Evolutionary conservation across 2,797 vertebrate species (phyloP), one percentile per base, ranked within the genome.

Genomic region (Falco novaeseelandiae): DNA sequence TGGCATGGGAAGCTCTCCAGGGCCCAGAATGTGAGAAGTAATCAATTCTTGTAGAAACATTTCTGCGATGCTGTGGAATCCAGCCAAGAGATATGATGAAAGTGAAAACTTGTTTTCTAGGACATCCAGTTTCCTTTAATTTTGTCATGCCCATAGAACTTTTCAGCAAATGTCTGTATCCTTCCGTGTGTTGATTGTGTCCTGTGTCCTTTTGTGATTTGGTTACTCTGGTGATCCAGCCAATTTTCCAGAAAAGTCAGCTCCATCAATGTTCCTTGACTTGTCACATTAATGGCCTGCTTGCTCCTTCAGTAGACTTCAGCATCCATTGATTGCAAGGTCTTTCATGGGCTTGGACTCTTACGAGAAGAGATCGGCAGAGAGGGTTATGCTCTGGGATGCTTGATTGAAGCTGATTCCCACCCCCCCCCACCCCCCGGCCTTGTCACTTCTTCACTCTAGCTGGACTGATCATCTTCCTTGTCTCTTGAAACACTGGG

Each of bases 61-160:
- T 95, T 95, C 93, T 83, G 83, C 4, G 19, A 91, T 90, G 80
- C 36, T 3, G 1, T 89, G 91, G 91, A 96, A 66, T 95, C 73
- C 85, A 94, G 95, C 91, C 93, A 95, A 91, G 69, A 93, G 85
- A 94, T 80, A 70, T 66, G 87, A 95, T 84, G 66, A 95, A 94
- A 96, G 54, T 63, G 62, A 81, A 91, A 91, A 91, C 72, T 88
- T 88, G 42, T 93, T 95, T 95, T 93, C 95, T 96, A 70, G 93
- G 95, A 82, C 95, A 95, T 79, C 51, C 51, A 83, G 58, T 94
- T 90, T 96, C 32, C 65, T 95, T 92, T 94, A 49, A 88, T 94
- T 94, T 80, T 93, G 74, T 82, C 25, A 1, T 87, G 67, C 69
- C 62, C 57, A 18, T 59, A 86, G 87, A 95, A 87, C 30, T 95